Conservation (phyloP, 2,888 invertebrate genomes). For the Venusia cambrica region DNA sequence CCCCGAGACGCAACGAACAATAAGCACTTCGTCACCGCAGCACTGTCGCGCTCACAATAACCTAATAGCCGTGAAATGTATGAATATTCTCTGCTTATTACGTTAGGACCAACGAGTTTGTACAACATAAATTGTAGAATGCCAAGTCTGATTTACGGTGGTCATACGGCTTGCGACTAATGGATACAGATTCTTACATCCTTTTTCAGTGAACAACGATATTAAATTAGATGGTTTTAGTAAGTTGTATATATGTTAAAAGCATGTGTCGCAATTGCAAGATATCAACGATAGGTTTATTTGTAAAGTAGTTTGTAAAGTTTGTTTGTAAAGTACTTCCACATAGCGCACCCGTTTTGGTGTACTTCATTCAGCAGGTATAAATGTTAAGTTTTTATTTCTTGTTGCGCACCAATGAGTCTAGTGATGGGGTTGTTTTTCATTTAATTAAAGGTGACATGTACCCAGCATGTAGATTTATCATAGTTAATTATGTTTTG, state of each 20-base stretch:
- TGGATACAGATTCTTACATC: constrained; percentile 11
- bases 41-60: constrained; percentile 33
- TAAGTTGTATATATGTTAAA: constrained; percentile 1
- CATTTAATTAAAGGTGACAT: too few relatives aligned
- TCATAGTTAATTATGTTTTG: too few relatives aligned
- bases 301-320: too few relatives aligned
- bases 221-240: constrained; percentile 2
- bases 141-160: constrained; percentile 31
- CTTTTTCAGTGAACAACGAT: constrained; percentile 10
- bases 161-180: constrained; percentile 16
- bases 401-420: too few relatives aligned
- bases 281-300: too few relatives aligned
- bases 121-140: constrained; percentile 34
- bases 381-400: too few relatives aligned
- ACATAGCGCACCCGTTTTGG: too few relatives aligned
- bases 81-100: constrained; percentile 42
- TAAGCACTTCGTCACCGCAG: constrained; percentile 34
- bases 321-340: too few relatives aligned
- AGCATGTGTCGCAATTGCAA: neutral
- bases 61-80: constrained; percentile 40
- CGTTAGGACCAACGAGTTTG: constrained; percentile 29
- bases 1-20: constrained; percentile 36
- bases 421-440: too few relatives aligned
- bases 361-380: too few relatives aligned
- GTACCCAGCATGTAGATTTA: too few relatives aligned